These are phyloP conservation scores for Amphimallon solstitiale DNA, from an alignment of 2,888 invertebrate species.

Conservation along the genomic window DNA sequence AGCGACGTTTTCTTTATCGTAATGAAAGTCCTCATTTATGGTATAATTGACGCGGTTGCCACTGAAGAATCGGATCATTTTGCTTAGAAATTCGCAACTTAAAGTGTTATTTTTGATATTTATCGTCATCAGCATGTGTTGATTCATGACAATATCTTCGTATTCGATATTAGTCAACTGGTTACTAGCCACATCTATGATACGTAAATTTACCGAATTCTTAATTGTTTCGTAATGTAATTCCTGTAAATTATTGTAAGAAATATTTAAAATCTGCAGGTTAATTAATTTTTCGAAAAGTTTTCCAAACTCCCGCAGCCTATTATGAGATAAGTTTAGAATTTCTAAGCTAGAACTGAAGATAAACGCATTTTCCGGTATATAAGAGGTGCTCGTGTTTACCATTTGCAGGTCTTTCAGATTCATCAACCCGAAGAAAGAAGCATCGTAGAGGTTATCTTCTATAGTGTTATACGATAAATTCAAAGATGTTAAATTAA, in stretches of 20 bases:
- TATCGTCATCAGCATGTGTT: slow-evolving; percentile 54
- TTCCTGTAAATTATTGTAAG: slow-evolving; percentile 53
- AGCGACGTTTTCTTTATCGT: slow-evolving; percentile 57
- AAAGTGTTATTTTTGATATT: slow-evolving; percentile 57
- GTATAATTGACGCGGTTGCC: slow-evolving; percentile 53
- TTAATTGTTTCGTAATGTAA: slow-evolving; percentile 52
- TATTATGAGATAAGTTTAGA: slow-evolving; percentile 55
- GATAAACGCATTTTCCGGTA: slow-evolving; percentile 50
- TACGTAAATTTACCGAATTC: slow-evolving; percentile 51
- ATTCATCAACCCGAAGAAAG: slow-evolving; percentile 38
- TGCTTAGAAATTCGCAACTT: slow-evolving; percentile 54
- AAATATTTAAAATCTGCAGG: slow-evolving; percentile 55
- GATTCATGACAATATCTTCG: slow-evolving; percentile 52
- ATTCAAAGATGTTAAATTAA: slow-evolving; percentile 45
- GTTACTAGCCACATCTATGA: slow-evolving; percentile 57
- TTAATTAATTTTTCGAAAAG: slow-evolving; percentile 49
- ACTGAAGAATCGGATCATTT: slow-evolving; percentile 55
- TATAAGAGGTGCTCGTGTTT: slow-evolving; percentile 49
- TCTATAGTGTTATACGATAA: slow-evolving; percentile 49
- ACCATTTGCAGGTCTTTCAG: slow-evolving; percentile 50
- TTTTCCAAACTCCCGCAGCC: slow-evolving; percentile 44
- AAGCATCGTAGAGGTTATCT: slow-evolving; percentile 30
- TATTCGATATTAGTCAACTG: slow-evolving; percentile 55
- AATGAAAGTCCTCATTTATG: slow-evolving; percentile 52
- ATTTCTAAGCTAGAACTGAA: slow-evolving; percentile 48